Evolutionary conservation across 1,140 invertebrate species (phyloP).

Genomic region (Artemia franciscana): DNA sequence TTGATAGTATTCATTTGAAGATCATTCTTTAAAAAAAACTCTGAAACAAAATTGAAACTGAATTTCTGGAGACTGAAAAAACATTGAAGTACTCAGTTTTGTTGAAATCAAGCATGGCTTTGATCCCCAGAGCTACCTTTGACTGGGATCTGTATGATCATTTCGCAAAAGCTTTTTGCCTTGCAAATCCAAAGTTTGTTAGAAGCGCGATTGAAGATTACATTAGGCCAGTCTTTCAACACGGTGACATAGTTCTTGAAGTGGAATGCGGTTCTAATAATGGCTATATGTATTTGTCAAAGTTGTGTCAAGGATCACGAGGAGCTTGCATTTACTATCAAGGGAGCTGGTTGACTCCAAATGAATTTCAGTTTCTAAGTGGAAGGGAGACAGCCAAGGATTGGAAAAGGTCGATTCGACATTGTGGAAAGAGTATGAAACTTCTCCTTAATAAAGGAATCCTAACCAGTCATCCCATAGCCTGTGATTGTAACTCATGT

Average conservation of each 20-base stretch:
- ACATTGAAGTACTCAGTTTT: too few relatives aligned
- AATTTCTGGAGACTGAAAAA: too few relatives aligned
- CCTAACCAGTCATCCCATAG: conserved; percentile 21
- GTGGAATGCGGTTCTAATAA: conserved; percentile 24
- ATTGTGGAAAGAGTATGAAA: conserved; percentile 27
- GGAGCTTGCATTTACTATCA: conserved; percentile 24
- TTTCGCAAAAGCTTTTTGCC: conserved; percentile 3
- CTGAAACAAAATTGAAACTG: too few relatives aligned
- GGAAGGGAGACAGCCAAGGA: conserved; percentile 28
- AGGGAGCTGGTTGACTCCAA: conserved; percentile 25
- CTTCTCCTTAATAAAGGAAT: conserved; percentile 26
- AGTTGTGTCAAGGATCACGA: conserved; percentile 23
- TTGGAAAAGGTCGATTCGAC: conserved; percentile 26
- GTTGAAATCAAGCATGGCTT: too few relatives aligned
- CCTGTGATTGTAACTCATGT: conserved; percentile 22
- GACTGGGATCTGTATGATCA: conserved; percentile 4
- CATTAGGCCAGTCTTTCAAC: conserved; percentile 19
- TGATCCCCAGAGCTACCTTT: too few relatives aligned
- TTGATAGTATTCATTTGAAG: too few relatives aligned
- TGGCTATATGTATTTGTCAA: conserved; percentile 21
- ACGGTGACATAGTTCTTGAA: conserved; percentile 22
- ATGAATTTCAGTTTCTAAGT: conserved; percentile 27
- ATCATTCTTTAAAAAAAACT: too few relatives aligned
- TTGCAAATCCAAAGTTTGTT: conserved; percentile 9
- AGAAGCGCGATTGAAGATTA: conserved; percentile 16